Conservation (phyloP, 2,888 invertebrate genomes). For the Acronicta alni region DNA sequence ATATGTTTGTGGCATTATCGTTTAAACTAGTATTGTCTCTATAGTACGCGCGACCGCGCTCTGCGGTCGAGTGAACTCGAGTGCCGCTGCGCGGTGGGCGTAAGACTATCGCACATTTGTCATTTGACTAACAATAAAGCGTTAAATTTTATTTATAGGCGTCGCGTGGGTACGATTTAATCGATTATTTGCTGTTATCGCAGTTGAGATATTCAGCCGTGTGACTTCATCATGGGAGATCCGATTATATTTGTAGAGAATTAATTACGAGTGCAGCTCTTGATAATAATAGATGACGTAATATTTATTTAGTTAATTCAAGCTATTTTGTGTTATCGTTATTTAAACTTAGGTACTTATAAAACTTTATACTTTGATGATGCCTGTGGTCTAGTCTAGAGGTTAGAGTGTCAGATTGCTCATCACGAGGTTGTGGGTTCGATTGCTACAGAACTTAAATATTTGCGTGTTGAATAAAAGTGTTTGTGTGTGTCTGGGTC, state of each 20-base stretch:
- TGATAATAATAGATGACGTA: conserved; percentile 26
- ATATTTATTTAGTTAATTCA: neutral
- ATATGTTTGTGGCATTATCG: conserved; percentile 78
- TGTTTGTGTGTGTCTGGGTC: no score
- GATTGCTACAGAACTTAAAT: no score
- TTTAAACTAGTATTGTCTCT: conserved; percentile 71
- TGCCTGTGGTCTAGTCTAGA: no score
- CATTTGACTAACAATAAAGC: conserved; percentile 83
- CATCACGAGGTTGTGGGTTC: no score
- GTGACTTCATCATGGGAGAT: conserved; percentile 66
- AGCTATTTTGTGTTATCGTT: neutral
- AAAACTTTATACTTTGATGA: conserved; percentile 15
- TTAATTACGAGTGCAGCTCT: conserved; percentile 25
- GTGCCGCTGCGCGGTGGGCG: conserved; percentile 68
- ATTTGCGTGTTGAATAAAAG: no score
- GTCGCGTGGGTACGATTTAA: conserved; percentile 76
- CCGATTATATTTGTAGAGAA: conserved; percentile 25
- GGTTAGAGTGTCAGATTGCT: no score
- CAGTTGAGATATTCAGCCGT: conserved; percentile 64
- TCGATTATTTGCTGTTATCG: conserved; percentile 75
- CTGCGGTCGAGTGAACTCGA: conserved; percentile 45
- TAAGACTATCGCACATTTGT: conserved; percentile 81
- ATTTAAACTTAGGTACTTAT: neutral
- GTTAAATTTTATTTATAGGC: conserved; percentile 83
- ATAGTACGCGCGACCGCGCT: conserved; percentile 58